phyloP scores from a whole-genome alignment of 2,113 vertebrate species.

The Neogobius melanostomus region DNA sequence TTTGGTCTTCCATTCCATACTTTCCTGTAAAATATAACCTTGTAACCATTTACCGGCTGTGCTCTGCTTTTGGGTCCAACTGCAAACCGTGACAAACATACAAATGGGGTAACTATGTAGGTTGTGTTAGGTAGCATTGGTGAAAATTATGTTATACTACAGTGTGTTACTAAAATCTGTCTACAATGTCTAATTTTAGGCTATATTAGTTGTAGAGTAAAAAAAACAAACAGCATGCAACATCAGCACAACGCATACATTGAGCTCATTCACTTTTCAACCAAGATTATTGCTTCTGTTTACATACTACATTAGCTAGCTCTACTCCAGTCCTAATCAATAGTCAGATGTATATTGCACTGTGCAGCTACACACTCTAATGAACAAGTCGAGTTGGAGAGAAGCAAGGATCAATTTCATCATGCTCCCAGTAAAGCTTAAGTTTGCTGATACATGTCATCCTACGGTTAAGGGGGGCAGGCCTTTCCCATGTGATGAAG shows the following conservation, averaged over 20 bases:
- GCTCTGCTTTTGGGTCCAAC: no score
- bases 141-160: not conserved
- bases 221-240: no score
- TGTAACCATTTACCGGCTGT: no score
- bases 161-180: not conserved
- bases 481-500: constrained; percentile 34
- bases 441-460: constrained; percentile 45
- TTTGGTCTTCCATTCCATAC: no score
- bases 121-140: not conserved
- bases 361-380: constrained; percentile 50
- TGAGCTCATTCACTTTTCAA: not conserved
- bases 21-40: no score
- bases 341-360: constrained; percentile 56
- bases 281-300: constrained; percentile 25
- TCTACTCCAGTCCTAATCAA: constrained; percentile 56
- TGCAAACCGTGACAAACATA: no score
- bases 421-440: constrained; percentile 47
- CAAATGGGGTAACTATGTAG: not conserved
- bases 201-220: no score
- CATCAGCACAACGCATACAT: not conserved
- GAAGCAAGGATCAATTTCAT: constrained; percentile 59
- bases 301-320: constrained; percentile 42
- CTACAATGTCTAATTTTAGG: no score
- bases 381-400: constrained; percentile 56
- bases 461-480: constrained; percentile 34